Conservation (phyloP, 1,140 invertebrate genomes). For the Brachionus asplanchnoidis region DNA sequence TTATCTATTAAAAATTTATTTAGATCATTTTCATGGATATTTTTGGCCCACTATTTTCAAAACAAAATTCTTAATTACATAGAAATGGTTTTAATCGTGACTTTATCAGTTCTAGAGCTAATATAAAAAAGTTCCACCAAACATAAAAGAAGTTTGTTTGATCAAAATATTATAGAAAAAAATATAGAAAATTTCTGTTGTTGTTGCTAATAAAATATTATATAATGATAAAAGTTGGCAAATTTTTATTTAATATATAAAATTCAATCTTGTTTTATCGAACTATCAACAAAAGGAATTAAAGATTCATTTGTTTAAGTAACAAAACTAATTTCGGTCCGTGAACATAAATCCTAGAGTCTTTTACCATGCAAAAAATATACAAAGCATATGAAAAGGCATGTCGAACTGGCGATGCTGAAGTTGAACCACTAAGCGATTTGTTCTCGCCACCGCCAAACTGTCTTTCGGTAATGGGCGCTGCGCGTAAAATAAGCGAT, state of each 20-base stretch:
- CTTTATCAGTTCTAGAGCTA: background rate
- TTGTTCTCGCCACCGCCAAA: constrained; percentile 48
- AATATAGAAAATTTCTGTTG: background rate
- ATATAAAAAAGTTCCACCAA: background rate
- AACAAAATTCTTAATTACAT: background rate
- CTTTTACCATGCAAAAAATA: constrained; percentile 52
- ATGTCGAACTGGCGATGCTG: constrained; percentile 8
- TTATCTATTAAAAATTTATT: background rate
- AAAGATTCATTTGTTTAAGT: background rate
- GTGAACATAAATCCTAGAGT: background rate
- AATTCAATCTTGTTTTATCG: background rate
- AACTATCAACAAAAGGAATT: background rate
- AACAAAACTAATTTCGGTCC: background rate
- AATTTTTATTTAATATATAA: background rate
- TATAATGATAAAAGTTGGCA: background rate
- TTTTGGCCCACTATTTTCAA: background rate
- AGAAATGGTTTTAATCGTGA: background rate
- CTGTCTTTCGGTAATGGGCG: constrained; percentile 44
- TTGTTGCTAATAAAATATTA: background rate
- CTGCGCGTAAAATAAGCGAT: constrained; percentile 53
- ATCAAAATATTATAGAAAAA: background rate
- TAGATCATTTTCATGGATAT: background rate
- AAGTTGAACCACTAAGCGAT: constrained; percentile 47
- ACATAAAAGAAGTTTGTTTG: constrained; percentile 24
- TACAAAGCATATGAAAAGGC: constrained; percentile 51